Evolutionary conservation across 2,888 invertebrate species (phyloP).

Genomic region (Blastobasis adustella): DNA sequence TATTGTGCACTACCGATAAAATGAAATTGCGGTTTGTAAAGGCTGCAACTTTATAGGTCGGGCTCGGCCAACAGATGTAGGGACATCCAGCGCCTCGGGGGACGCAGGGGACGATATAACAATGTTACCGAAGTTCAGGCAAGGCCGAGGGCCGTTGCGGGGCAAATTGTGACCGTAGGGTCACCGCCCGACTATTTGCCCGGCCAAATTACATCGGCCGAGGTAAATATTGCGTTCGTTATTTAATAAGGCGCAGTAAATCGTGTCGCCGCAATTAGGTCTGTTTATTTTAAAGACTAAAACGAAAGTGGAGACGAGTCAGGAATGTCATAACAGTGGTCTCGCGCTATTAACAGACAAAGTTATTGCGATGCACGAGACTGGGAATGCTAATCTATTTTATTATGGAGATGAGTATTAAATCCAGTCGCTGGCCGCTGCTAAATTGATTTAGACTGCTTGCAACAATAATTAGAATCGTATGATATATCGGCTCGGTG

Average conservation of each 20-base stretch:
- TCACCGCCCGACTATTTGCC: conserved; percentile 54
- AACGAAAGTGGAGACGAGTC: conserved; percentile 33
- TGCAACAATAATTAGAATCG: conserved; percentile 55
- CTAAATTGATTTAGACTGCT: conserved; percentile 57
- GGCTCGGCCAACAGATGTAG: conserved; percentile 60
- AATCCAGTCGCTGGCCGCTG: conserved; percentile 35
- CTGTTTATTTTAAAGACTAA: conserved; percentile 17
- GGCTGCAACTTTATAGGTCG: conserved; percentile 51
- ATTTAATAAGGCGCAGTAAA: conserved; percentile 45
- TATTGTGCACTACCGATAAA: conserved; percentile 56
- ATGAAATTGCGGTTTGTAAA: conserved; percentile 56
- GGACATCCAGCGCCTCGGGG: conserved; percentile 55
- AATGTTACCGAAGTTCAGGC: conserved; percentile 64
- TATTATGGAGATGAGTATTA: conserved; percentile 48
- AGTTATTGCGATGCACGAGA: conserved; percentile 47
- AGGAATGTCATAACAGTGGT: conserved; percentile 46
- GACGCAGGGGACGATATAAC: conserved; percentile 58
- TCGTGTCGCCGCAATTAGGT: conserved; percentile 19
- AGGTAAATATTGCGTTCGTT: conserved; percentile 49
- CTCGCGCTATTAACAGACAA: conserved; percentile 49
- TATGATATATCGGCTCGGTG: conserved; percentile 33
- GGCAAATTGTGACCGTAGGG: conserved; percentile 63
- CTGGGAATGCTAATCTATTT: conserved; percentile 42
- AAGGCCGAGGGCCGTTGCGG: conserved; percentile 54
- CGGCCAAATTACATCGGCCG: conserved; percentile 49